Conservation (phyloP, 2,113 vertebrate genomes). For the Aptenodytes patagonicus region DNA sequence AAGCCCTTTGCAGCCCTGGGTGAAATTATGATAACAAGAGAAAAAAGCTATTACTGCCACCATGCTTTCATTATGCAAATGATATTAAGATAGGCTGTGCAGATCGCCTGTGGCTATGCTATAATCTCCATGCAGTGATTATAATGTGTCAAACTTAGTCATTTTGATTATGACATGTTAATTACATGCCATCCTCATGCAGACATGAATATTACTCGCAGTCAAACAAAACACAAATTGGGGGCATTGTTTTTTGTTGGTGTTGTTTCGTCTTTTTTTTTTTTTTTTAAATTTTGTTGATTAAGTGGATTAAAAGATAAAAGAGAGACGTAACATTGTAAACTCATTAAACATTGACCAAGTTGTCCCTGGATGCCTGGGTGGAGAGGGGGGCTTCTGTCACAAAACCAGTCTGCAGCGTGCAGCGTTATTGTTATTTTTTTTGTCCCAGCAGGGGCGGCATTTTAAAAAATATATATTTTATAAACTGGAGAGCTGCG, state of each 20-base stretch:
- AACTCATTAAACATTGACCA: conserved; percentile 50
- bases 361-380: not conserved
- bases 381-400: not conserved
- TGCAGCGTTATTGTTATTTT: not conserved
- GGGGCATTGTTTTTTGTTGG: conserved; percentile 64
- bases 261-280: not conserved
- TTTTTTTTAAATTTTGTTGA: conserved; percentile 54
- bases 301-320: conserved; percentile 72
- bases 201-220: conserved; percentile 91
- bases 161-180: conserved; percentile 99
- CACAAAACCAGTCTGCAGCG: not conserved
- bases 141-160: conserved; percentile 97
- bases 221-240: conserved; percentile 83
- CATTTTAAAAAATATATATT: not conserved
- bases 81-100: conserved; percentile 97
- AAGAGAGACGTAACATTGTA: conserved; percentile 46
- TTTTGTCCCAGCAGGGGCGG: not conserved
- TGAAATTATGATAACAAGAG: conserved; percentile 99
- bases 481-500: not conserved
- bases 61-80: conserved; percentile 99
- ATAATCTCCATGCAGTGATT: conserved; percentile 99
- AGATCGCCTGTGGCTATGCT: conserved; percentile 90
- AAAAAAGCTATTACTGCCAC: conserved; percentile 99
- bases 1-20: conserved; percentile 93
- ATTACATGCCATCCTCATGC: conserved; percentile 97